Evolutionary conservation across 2,797 vertebrate genomes (phyloP), one percentile per base, ranked within the genome.

Genomic region (Microcaecilia unicolor): DNA sequence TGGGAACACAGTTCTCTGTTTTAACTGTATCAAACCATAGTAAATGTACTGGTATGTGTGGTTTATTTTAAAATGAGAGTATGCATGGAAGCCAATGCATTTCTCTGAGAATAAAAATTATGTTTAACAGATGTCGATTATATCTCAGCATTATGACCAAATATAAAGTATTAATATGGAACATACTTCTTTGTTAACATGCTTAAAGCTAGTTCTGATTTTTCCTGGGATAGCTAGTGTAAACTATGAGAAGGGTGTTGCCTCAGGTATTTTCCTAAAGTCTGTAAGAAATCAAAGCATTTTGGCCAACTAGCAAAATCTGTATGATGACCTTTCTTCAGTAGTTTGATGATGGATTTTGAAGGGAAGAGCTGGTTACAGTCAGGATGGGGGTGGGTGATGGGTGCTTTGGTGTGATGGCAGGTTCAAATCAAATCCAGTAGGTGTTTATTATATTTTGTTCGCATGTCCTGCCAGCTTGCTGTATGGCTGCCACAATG

Each of bases 311-410:
- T 71, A 42, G 78, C 76, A 76, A n/a, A n/a, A 70, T 81, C 74
- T 83, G 83, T 76, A 66, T 56, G 56, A 75, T 89, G 88, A 88
- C 90, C 90, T 92, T 92, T 82, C 72, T 65, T 27, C 15, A 58
- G 58, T 47, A 59, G 49, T 74, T 76, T 44, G 56, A 33, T 90
- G 84, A 91, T 89, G 73, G 74, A 72, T 84, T 83, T 69, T 88
- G 90, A 92, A 88, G 80, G 88, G 75, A 70, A 84, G 86, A 82
- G 78, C 86, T 86, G 90, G 86, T 89, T 80, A 67, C 84, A 81
- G 81, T 85, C 84, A 80, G 74, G 64, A 72, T 70, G 74, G 43
- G 36, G 65, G 51, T 61, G n/a, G n/a, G n/a, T n/a, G n/a, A n/a
- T n/a, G n/a, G n/a, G n/a, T 72, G 58, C 74, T 41, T 44, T 34